Conservation (phyloP, 2,797 vertebrate species). For the Anomalospiza imberbis region DNA sequence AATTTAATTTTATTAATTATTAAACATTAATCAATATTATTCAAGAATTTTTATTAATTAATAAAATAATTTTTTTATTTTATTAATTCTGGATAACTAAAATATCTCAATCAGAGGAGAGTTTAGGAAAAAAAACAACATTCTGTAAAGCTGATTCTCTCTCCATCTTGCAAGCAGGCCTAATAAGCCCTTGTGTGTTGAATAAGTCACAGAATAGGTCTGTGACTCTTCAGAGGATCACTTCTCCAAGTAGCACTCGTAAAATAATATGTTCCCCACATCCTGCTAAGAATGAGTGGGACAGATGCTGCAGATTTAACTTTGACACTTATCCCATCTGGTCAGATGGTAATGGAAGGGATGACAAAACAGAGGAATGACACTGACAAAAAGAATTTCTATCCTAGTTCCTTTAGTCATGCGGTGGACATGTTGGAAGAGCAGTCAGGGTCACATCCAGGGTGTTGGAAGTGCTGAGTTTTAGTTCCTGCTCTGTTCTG, state of each 20-base stretch:
- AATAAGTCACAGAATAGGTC: background rate
- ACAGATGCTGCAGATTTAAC: background rate
- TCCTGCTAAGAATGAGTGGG: background rate
- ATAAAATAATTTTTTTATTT: too few relatives aligned
- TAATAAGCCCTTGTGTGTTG: background rate
- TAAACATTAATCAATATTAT: too few relatives aligned
- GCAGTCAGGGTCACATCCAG: background rate
- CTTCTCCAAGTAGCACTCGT: background rate
- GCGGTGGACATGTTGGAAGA: background rate
- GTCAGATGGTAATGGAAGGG: background rate
- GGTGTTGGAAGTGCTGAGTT: background rate
- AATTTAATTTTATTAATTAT: too few relatives aligned
- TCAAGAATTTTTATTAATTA: too few relatives aligned
- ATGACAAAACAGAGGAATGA: slow-evolving; percentile 1
- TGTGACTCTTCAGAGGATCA: background rate
- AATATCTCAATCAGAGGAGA: background rate
- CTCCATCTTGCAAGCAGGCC: background rate
- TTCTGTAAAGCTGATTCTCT: background rate
- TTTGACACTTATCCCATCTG: background rate
- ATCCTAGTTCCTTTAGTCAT: background rate
- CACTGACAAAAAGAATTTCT: background rate
- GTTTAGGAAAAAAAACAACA: background rate
- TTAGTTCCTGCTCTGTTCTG: background rate
- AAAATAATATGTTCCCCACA: background rate
- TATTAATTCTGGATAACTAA: background rate